These are phyloP conservation scores for Glossophaga mutica DNA, from an alignment of 2,797 vertebrate genomes.

Conservation along the genomic window DNA sequence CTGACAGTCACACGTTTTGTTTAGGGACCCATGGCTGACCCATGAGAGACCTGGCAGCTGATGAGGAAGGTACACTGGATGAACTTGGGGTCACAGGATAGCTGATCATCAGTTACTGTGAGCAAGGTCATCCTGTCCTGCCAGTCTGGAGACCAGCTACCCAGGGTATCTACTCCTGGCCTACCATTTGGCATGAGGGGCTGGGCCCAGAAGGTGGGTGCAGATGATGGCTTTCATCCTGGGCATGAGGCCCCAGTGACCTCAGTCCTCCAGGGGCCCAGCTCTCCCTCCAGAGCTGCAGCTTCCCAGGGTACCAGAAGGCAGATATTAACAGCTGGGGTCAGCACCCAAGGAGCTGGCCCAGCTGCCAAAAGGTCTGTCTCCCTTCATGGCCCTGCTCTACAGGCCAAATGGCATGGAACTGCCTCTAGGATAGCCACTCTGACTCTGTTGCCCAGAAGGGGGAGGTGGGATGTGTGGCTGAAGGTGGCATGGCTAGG, in stretches of 20 bases:
- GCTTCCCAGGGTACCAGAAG: neutral
- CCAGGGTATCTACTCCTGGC: neutral
- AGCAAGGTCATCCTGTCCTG: constrained; percentile 67
- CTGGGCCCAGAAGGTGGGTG: neutral
- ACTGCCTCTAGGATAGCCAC: neutral
- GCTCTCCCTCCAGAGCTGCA: neutral
- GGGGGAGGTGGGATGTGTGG: neutral
- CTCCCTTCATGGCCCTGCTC: neutral
- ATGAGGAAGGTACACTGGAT: neutral
- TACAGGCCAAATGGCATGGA: neutral
- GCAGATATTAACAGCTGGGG: neutral
- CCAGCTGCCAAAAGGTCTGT: neutral
- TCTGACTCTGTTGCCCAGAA: constrained; percentile 38
- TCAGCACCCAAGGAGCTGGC: neutral
- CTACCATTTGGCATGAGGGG: neutral
- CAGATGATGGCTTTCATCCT: neutral
- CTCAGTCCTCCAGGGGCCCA: neutral
- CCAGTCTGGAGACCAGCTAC: neutral
- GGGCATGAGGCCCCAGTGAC: neutral
- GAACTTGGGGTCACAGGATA: neutral
- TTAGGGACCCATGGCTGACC: neutral
- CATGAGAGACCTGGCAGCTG: neutral
- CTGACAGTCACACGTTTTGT: neutral
- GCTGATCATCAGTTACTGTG: neutral
- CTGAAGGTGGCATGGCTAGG: constrained; percentile 13